Base-by-base conservation (phyloP, 2,113 vertebrate species). In the Tyrannus savana region DNA sequence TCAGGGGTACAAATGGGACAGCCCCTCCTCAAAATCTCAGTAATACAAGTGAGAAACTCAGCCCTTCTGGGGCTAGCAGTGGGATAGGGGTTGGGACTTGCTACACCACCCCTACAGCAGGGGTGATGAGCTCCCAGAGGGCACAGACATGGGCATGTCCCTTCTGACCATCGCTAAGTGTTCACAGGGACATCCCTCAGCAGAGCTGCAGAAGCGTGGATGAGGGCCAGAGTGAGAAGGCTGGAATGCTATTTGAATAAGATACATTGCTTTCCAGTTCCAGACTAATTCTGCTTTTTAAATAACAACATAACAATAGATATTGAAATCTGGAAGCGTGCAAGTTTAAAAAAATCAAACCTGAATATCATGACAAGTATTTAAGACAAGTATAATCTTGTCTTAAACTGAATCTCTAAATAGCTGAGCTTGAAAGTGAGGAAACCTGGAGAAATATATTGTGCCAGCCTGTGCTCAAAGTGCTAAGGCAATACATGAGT, bases 131-230 rank as follows among this genome's bases (percentile, higher is more conserved):
- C 19, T 72, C 14, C 19, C 3, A 12, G 53, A 59, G 42, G 47
- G 6, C 24, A 46, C 19, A 5, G 9, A 35, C 31, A 46, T 12
- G 28, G 58, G 3, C 42, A 37, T 0, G 1, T 55, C 19, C 71
- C 33, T 42, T 75, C 47, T 41, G 42, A 47, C n/a, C 55, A 35
- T 30, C 2, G 2, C n/a, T 25, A 39, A 37, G 31, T 1, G 11
- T 42, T 75, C 62, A 39, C 0, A 0, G 0, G 4, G 50, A 25
- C 30, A 39, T 14, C 0, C 0, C 71, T 33, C 62, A 72, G 84
- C 71, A 58, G 42, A 76, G 58, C 72, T 46, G 39, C 4, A 3
- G 12, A 59, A 72, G 47, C 0, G 0, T 12, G 35, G 62, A 33
- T 1, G 3, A 41, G 47, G 31, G 59, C n/a, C 53, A 56, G 47